Percentiles rank a stretch among this genome's conserved stretches.
Conservation (phyloP, 2,888 invertebrate species). For the Leucozona laternaria region DNA sequence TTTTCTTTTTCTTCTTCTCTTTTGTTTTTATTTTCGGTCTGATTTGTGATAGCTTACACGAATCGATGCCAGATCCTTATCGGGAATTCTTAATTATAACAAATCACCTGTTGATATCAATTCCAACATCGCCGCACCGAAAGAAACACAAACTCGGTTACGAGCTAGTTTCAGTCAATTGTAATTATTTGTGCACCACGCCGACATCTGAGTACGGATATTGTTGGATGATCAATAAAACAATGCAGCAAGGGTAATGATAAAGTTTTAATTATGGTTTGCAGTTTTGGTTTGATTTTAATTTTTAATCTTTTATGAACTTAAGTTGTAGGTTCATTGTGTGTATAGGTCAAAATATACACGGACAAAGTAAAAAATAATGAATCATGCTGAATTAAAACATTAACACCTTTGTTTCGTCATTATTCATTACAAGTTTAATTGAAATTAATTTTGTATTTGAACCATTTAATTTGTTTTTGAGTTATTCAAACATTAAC, state of each 20-base stretch:
- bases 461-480: no score
- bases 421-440: no score
- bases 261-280: not conserved
- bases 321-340: no score
- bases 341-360: no score
- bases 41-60: slow-evolving; percentile 36
- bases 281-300: not conserved
- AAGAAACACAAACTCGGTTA: not conserved
- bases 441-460: no score
- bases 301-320: no score
- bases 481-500: no score
- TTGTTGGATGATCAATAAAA: not conserved
- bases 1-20: not conserved
- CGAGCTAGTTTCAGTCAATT: not conserved
- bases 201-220: not conserved
- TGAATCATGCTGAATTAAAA: no score
- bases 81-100: slow-evolving; percentile 34
- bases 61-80: slow-evolving; percentile 31
- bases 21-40: not conserved
- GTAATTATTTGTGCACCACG: not conserved
- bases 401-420: not conserved
- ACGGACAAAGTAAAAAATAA: no score
- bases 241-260: not conserved
- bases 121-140: slow-evolving; percentile 1
- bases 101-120: slow-evolving; percentile 31